phyloP scores from a whole-genome alignment of 2,797 vertebrate genomes.

The Sarcophilus harrisii region DNA sequence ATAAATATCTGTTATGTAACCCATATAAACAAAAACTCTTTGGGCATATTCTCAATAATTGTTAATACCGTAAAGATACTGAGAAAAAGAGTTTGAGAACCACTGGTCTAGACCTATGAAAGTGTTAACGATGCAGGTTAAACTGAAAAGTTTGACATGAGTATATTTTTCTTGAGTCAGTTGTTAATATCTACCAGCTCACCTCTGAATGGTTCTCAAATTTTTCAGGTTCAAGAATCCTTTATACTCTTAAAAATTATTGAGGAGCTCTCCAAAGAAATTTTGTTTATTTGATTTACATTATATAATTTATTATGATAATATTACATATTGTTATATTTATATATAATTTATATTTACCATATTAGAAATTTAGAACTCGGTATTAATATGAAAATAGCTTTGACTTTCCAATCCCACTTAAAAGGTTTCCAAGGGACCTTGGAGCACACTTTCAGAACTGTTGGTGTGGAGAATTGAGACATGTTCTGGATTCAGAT shows the following conservation, averaged over 20 bases:
- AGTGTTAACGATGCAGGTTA: neutral
- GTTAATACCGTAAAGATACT: too few species aligned
- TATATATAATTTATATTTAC: neutral
- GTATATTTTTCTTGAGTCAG: neutral
- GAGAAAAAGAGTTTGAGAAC: too few species aligned
- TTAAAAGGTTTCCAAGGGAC: neutral
- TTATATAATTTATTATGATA: too few species aligned
- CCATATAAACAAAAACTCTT: too few species aligned
- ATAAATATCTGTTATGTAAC: too few species aligned
- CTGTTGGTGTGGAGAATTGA: neutral
- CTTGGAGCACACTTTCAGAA: neutral
- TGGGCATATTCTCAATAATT: too few species aligned
- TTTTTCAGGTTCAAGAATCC: neutral
- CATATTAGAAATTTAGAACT: neutral
- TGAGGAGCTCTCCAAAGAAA: neutral
- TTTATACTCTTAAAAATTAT: neutral
- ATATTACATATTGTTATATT: too few species aligned
- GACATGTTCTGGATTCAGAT: neutral
- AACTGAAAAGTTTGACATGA: neutral
- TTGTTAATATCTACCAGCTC: neutral
- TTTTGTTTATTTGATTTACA: neutral
- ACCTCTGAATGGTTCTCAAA: neutral
- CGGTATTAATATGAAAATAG: neutral
- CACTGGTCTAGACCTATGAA: neutral
- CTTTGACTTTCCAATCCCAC: neutral